Evolutionary conservation across 2,113 vertebrate genomes (phyloP).

Genomic region (Chionis minor): DNA sequence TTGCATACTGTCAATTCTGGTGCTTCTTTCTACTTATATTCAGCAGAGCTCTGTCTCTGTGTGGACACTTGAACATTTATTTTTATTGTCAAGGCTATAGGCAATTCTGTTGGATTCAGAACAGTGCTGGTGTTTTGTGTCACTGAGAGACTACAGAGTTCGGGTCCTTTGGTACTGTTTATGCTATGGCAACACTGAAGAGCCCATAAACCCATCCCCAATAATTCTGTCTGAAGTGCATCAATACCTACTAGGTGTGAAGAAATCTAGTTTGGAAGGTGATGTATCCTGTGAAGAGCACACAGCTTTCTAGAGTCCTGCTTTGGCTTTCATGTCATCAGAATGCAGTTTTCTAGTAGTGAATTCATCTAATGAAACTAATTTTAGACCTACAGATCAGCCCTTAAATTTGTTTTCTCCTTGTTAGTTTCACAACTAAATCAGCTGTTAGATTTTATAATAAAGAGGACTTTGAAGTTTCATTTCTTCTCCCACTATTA

Average conservation of each 20-base stretch:
- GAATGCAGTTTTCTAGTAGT: conserved; percentile 28
- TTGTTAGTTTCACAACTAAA: not conserved
- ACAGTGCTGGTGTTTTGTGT: not conserved
- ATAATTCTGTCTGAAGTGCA: not conserved
- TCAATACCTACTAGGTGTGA: not conserved
- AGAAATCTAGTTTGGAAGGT: not conserved
- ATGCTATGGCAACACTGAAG: not conserved
- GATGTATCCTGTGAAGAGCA: not conserved
- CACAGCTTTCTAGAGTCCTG: not conserved
- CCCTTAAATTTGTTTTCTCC: not conserved
- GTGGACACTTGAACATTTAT: not conserved
- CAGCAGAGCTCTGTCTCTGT: not conserved
- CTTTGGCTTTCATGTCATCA: not conserved
- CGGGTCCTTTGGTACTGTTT: not conserved
- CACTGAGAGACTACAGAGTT: not conserved
- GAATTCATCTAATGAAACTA: conserved; percentile 1
- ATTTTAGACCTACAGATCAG: conserved; percentile 26
- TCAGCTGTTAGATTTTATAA: not conserved
- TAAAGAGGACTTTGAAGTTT: not conserved
- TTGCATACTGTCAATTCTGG: not conserved
- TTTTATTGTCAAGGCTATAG: not conserved
- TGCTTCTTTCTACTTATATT: not conserved
- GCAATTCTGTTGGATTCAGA: not conserved
- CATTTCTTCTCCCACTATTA: not conserved
- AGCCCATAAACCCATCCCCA: rapidly evolving